These are phyloP conservation scores for Gephyroberyx darwinii DNA, from an alignment of 2,797 vertebrate species.

Conservation along the genomic window DNA sequence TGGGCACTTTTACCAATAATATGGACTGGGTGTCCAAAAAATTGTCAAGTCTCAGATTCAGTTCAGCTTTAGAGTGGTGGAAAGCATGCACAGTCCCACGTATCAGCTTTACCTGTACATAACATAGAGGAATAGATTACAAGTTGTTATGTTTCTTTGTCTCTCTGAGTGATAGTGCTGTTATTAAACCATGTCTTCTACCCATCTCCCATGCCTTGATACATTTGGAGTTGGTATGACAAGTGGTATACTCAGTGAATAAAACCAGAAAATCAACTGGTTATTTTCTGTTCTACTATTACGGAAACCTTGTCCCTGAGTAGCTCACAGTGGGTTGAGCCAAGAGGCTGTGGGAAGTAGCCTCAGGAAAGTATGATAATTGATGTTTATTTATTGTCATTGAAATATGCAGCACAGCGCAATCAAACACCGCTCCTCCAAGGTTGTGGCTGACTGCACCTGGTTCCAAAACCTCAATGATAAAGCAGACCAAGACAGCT, in stretches of 20 bases:
- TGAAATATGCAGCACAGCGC: conserved; percentile 62
- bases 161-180: background rate
- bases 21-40: conserved; percentile 1
- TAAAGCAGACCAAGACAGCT: conserved; percentile 41
- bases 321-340: conserved; percentile 19
- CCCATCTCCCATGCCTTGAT: no score
- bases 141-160: background rate
- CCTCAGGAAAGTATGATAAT: conserved; percentile 75
- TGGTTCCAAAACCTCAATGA: conserved; percentile 70
- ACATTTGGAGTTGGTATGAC: background rate
- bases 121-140: no score
- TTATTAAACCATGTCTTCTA: background rate
- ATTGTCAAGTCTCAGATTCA: background rate
- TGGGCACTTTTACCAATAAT: conserved; percentile 2
- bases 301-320: conserved; percentile 27
- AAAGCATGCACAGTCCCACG: no score
- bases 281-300: conserved; percentile 27
- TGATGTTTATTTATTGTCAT: conserved; percentile 78
- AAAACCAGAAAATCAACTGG: background rate
- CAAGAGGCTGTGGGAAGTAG: conserved; percentile 55
- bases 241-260: background rate
- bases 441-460: conserved; percentile 62
- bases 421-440: conserved; percentile 53
- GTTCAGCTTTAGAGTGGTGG: background rate
- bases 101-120: no score